Percentiles rank a stretch among this genome's conserved stretches.
Evolutionary conservation across 2,113 vertebrate genomes (phyloP).

Genomic region (Alethe castanea): DNA sequence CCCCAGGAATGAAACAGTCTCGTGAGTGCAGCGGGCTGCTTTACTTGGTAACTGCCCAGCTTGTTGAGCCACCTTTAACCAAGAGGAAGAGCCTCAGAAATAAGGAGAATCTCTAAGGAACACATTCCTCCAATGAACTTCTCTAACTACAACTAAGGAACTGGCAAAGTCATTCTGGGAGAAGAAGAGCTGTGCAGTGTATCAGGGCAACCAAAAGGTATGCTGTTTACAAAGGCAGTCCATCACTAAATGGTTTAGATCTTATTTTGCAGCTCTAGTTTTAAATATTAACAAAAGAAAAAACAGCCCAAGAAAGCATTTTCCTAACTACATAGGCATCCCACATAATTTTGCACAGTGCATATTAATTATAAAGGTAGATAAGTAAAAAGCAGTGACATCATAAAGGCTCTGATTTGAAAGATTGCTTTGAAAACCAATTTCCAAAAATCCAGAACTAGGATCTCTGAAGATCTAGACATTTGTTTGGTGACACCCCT

Average conservation of each 20-base stretch:
- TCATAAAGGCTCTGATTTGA: conserved; percentile 45
- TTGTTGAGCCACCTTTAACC: conserved; percentile 76
- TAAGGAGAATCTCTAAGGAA: conserved; percentile 65
- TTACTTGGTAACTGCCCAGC: conserved; percentile 75
- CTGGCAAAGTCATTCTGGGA: conserved; percentile 39
- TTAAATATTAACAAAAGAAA: conserved; percentile 41
- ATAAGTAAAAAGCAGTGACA: conserved; percentile 67
- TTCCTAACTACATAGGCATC: conserved; percentile 71
- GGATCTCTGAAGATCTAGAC: neutral
- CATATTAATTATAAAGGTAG: conserved; percentile 34
- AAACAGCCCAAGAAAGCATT: conserved; percentile 67
- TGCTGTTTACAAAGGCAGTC: conserved; percentile 53
- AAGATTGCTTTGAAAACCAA: conserved; percentile 19
- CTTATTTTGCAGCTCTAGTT: conserved; percentile 77
- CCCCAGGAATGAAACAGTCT: conserved; percentile 75
- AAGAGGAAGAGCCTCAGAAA: conserved; percentile 73
- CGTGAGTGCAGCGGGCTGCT: conserved; percentile 74
- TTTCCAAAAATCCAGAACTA: neutral
- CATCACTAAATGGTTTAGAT: conserved; percentile 68
- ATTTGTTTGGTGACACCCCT: conserved; percentile 32
- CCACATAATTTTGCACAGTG: conserved; percentile 43
- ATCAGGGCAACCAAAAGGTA: conserved; percentile 46
- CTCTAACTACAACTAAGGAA: conserved; percentile 63
- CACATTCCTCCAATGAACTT: conserved; percentile 56
- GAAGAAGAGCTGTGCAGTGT: conserved; percentile 55